Base-by-base conservation (phyloP, 2,888 invertebrate species). In the Stenodera caucasica region DNA sequence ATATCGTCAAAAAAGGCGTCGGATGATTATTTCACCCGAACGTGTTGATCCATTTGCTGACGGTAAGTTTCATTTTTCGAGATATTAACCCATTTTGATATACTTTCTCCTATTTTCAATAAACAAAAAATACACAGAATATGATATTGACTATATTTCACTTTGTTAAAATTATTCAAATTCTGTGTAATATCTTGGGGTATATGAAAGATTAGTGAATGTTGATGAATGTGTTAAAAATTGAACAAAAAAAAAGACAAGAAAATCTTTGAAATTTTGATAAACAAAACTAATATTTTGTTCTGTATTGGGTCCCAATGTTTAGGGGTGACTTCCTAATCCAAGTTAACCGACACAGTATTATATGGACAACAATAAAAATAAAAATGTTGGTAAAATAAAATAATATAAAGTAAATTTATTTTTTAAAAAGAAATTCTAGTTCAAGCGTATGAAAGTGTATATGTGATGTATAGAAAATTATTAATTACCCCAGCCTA, bases 11-110 rank as follows among this genome's bases (percentile, higher is more conserved):
- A 91, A 92, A 72, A 86, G 95, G 70, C 86, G 95, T 63, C 85
- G 91, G 80, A 90, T 94, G 87, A 91, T 98, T 66, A 96, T 99
- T 75, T 99, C 99, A 4, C 99, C 99, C 0, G 98, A 96, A 77
- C 86, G 99, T 74, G 89, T 91, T 70, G 99, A 99, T 85, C 96
- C 96, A 33, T 99, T 99, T 85, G 95, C 96, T 76, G 96, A 97
- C 86, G 97, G 96, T 96, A 85, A 83, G 88, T 85, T 70, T 57
- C 49, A 14, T 21, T 26, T 54, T 30, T 33, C 33, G 0, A 18
- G 2, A 45, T 35, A 49, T 9, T 37, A 2, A 18, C 2, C 5
- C 8, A 49, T 54, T 52, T 53, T 57, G 12, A 18, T 33, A 26
- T 37, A 49, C 32, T 51, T 33, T 63, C 51, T 21, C 50, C 29